These are phyloP conservation scores for Macropus fuliginosus DNA, from an alignment of 2,797 vertebrate genomes.

Conservation along the genomic window DNA sequence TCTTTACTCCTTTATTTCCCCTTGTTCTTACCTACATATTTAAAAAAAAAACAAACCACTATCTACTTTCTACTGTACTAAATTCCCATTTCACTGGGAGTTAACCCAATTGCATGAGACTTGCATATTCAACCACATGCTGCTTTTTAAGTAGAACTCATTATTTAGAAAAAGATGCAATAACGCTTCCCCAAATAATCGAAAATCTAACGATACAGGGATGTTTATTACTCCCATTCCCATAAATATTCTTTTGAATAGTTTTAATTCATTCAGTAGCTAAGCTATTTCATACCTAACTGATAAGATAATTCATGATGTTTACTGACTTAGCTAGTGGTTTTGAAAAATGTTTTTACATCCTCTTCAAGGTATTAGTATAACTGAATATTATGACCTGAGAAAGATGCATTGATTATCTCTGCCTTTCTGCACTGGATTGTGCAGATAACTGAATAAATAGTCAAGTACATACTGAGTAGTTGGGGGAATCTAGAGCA, in stretches of 20 bases:
- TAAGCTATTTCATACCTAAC: neutral
- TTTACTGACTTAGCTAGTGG: neutral
- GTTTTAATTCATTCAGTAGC: neutral
- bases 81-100: neutral
- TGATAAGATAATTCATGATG: neutral
- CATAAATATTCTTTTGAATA: neutral
- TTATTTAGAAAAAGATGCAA: neutral
- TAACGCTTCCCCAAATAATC: too few relatives aligned
- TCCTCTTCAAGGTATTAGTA: neutral
- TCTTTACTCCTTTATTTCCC: neutral
- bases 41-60: neutral
- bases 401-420: too few relatives aligned
- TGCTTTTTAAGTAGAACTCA: neutral
- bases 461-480: neutral
- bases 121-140: neutral
- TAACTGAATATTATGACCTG: too few relatives aligned
- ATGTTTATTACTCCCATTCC: neutral
- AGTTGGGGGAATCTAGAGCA: neutral
- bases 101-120: neutral
- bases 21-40: neutral
- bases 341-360: neutral
- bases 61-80: neutral
- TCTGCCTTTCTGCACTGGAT: too few relatives aligned
- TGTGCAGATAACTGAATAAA: too few relatives aligned
- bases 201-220: too few relatives aligned